These are phyloP conservation scores for Chiroxiphia lanceolata DNA, from an alignment of 2,797 vertebrate species.

Conservation along the genomic window DNA sequence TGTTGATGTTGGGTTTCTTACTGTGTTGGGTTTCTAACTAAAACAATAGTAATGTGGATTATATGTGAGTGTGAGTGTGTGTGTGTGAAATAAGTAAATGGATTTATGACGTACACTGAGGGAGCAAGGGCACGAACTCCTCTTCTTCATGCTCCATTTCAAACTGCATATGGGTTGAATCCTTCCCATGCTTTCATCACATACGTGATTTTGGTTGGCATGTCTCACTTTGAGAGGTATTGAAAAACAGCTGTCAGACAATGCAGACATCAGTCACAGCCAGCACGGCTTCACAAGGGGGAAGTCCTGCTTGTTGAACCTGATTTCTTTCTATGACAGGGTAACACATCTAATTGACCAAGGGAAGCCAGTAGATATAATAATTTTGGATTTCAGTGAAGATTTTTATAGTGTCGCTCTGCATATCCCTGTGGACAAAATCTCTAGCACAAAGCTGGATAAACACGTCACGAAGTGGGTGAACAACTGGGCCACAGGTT, in stretches of 20 bases:
- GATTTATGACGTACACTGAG: conserved; percentile 6
- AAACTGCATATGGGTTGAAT: background rate
- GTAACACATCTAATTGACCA: background rate
- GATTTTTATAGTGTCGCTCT: background rate
- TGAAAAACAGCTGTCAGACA: background rate
- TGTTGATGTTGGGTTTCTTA: background rate
- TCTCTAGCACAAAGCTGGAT: background rate
- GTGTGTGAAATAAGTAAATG: conserved; percentile 38
- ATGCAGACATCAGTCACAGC: fast-evolving
- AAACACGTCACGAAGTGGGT: background rate
- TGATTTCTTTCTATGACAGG: background rate
- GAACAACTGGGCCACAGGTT: fast-evolving
- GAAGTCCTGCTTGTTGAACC: background rate
- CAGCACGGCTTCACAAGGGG: background rate
- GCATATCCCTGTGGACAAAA: background rate
- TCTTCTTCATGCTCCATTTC: background rate
- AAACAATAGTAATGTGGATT: background rate
- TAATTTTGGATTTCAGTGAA: background rate
- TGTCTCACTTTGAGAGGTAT: background rate
- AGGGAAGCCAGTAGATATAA: background rate
- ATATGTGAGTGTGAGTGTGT: background rate
- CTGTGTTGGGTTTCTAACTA: background rate
- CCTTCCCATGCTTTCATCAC: background rate
- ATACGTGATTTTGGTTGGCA: background rate
- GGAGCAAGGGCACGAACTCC: background rate